Percentiles rank a stretch among this genome's conserved stretches.
phyloP scores from a whole-genome alignment of 2,888 invertebrate genomes.

The Morpho deidamia region DNA sequence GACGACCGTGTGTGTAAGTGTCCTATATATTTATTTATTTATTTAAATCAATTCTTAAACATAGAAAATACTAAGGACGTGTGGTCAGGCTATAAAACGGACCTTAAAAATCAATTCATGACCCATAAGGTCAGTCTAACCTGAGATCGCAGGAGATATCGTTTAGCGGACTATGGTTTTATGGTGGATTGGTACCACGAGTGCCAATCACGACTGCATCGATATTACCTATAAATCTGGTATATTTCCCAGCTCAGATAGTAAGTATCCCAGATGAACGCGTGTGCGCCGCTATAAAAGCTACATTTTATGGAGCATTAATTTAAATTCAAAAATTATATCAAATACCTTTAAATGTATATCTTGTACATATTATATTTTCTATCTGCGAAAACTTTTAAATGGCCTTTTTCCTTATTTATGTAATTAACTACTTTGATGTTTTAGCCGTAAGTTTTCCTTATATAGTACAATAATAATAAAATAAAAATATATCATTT shows the following conservation, averaged over 20 bases:
- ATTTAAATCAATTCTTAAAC: not conserved
- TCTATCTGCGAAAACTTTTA: too few relatives aligned
- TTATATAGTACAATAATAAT: too few relatives aligned
- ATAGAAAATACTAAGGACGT: constrained; percentile 5
- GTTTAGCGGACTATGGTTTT: constrained; percentile 36
- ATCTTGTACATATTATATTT: too few relatives aligned
- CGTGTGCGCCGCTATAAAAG: constrained; percentile 43
- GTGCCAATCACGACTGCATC: constrained; percentile 56
- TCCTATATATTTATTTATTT: too few relatives aligned
- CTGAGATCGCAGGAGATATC: constrained; percentile 47
- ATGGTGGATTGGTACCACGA: constrained; percentile 48
- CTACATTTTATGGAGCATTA: constrained; percentile 34
- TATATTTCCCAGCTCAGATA: constrained; percentile 62
- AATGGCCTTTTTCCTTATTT: too few relatives aligned
- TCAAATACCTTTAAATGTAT: too few relatives aligned
- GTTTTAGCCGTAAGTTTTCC: too few relatives aligned
- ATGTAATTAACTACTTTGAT: too few relatives aligned
- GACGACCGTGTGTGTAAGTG: too few relatives aligned
- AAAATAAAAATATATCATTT: too few relatives aligned
- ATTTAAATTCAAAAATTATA: constrained; percentile 6
- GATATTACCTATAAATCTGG: constrained; percentile 71
- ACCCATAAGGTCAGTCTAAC: constrained; percentile 51
- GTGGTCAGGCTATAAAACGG: constrained; percentile 16
- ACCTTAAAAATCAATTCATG: constrained; percentile 70
- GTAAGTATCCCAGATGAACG: constrained; percentile 49